phyloP scores from a whole-genome alignment of 2,797 vertebrate genomes.

The Leptodactylus fallax region DNA sequence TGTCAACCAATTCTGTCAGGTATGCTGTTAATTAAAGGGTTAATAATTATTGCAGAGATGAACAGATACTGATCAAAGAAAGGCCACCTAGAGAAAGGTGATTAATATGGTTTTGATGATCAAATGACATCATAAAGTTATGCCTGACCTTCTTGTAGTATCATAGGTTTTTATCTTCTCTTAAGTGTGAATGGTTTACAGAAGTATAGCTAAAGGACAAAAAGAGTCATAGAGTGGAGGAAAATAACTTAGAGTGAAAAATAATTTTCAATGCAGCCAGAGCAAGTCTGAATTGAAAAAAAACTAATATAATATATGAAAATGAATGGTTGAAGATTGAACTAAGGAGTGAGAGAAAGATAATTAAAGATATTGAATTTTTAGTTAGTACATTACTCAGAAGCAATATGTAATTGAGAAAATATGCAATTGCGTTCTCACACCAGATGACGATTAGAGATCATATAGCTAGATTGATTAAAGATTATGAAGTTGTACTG shows the following conservation, averaged over 20 bases:
- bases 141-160: no score
- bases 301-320: neutral
- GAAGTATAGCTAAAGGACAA: neutral
- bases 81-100: no score
- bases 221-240: neutral
- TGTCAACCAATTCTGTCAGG: no score
- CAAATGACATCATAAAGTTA: no score
- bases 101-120: no score
- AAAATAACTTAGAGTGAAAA: neutral
- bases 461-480: slow-evolving; percentile 6
- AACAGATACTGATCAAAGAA: no score
- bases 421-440: neutral
- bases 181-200: neutral
- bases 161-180: no score
- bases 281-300: neutral
- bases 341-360: neutral
- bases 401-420: slow-evolving; percentile 16
- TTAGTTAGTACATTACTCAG: slow-evolving; percentile 5
- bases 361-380: slow-evolving; percentile 22
- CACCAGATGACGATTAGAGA: neutral
- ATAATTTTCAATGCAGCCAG: neutral
- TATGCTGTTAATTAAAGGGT: no score
- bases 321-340: neutral
- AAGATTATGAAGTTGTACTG: neutral
- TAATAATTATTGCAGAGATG: no score